Evolutionary conservation across 2,888 invertebrate species (phyloP), one percentile per base, ranked within the genome.

Genomic region (Xanthia icteritia): DNA sequence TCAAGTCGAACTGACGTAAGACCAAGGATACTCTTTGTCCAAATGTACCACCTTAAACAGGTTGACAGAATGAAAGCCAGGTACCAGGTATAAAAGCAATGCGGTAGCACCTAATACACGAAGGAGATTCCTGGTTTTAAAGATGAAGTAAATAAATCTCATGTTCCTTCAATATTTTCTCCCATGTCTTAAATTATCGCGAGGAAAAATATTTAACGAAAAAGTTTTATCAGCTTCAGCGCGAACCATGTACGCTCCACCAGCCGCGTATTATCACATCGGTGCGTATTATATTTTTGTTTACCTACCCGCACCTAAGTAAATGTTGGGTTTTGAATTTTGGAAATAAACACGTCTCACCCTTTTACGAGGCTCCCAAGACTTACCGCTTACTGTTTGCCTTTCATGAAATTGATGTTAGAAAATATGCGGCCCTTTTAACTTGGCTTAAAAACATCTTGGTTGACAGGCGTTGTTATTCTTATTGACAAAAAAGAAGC

Each of bases 341-440:
- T 81, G 76, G 68, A 77, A 84, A 86, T 88, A 88, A 85, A 88
- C 88, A 88, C 81, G 85, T 83, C 80, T 81, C 67, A 83, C 86
- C 87, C 83, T 88, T 87, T 88, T 83, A 82, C 77, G 79, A 83
- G 66, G 31, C 63, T 66, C 51, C 65, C 81, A 79, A 84, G 76
- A 78, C 79, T 85, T 79, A 73, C 70, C 64, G 73, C 23, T 75
- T 70, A 77, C 72, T 67, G 77, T 78, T 76, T 84, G 65, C 70
- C 69, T 81, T 88, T 81, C 67, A 58, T 70, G 73, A 86, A 83
- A 84, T 79, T 79, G 79, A 77, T 81, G 83, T 86, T 71, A 54
- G 56, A 69, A 76, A 77, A 81, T 82, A 76, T 56, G 45, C 31
- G 64, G 63, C 60, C 61, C 36, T 77, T 81, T 84, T 73, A 70